Evolutionary conservation across 2,888 invertebrate species (phyloP).

Genomic region (Byasa hedistus): DNA sequence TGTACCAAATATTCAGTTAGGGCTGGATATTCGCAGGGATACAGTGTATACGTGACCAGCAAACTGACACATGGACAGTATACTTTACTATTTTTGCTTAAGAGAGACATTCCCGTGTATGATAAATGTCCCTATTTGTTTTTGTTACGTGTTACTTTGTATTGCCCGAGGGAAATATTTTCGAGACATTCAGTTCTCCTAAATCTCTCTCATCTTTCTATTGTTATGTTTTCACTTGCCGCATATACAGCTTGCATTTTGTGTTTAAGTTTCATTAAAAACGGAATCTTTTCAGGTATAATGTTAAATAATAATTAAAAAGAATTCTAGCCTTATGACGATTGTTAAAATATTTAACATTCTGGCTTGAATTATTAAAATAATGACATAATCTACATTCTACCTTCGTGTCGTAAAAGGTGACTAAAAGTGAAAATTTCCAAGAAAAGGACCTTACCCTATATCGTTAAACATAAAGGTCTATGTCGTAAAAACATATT

Average conservation of each 20-base stretch:
- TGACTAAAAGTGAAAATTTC: no score
- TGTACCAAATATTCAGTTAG: conserved; percentile 69
- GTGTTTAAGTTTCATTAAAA: background rate
- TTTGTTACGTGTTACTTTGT: conserved; percentile 24
- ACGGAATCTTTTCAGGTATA: background rate
- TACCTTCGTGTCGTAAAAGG: no score
- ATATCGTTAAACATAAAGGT: no score
- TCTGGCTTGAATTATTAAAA: no score
- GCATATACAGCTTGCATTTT: background rate
- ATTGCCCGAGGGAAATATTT: conserved; percentile 11
- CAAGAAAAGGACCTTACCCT: no score
- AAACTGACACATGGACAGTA: conserved; percentile 43
- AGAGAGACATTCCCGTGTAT: conserved; percentile 32
- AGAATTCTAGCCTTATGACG: no score
- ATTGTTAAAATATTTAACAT: no score
- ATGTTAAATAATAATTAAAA: background rate
- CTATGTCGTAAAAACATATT: no score
- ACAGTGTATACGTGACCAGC: conserved; percentile 56
- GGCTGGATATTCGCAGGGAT: conserved; percentile 50
- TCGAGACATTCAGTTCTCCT: background rate
- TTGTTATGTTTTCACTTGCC: background rate
- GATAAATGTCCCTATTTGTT: conserved; percentile 28
- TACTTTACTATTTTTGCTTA: conserved; percentile 38
- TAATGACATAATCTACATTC: no score
- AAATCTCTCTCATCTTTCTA: background rate